These are phyloP conservation scores for Drosophila serrata DNA, from an alignment of 1,140 invertebrate species.

Conservation along the genomic window DNA sequence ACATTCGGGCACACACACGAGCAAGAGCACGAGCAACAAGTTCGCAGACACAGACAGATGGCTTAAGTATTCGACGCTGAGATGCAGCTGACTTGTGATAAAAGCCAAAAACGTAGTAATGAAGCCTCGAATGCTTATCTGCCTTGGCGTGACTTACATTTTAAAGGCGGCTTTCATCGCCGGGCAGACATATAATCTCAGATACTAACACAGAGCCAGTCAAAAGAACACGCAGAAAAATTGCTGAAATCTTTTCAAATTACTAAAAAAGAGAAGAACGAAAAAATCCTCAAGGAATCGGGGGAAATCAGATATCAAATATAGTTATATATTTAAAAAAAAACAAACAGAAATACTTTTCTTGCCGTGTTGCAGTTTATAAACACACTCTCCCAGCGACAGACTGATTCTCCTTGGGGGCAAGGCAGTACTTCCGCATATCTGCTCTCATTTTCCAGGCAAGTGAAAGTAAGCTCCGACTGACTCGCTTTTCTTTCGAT, in stretches of 20 bases:
- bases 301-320: too few species aligned
- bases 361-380: not conserved
- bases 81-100: constrained; percentile 66
- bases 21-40: constrained; percentile 21
- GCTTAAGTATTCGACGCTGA: constrained; percentile 62
- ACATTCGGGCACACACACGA: constrained; percentile 6
- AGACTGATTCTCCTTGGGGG: constrained; percentile 41
- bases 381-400: constrained; percentile 21
- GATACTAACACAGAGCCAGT: constrained; percentile 4
- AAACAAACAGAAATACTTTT: not conserved
- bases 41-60: constrained; percentile 39
- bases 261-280: not conserved
- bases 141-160: constrained; percentile 77
- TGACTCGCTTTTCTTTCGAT: constrained; percentile 56
- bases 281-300: not conserved
- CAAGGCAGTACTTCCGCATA: constrained; percentile 65
- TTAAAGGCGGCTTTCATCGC: constrained; percentile 73
- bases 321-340: not conserved
- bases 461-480: constrained; percentile 72
- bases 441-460: constrained; percentile 66
- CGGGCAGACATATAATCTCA: constrained; percentile 5
- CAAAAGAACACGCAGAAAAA: not conserved
- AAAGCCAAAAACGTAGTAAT: constrained; percentile 64
- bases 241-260: not conserved
- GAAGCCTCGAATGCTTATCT: constrained; percentile 76